Evolutionary conservation across 1,140 invertebrate species (phyloP).

Genomic region (Hylyphantes graminicola): DNA sequence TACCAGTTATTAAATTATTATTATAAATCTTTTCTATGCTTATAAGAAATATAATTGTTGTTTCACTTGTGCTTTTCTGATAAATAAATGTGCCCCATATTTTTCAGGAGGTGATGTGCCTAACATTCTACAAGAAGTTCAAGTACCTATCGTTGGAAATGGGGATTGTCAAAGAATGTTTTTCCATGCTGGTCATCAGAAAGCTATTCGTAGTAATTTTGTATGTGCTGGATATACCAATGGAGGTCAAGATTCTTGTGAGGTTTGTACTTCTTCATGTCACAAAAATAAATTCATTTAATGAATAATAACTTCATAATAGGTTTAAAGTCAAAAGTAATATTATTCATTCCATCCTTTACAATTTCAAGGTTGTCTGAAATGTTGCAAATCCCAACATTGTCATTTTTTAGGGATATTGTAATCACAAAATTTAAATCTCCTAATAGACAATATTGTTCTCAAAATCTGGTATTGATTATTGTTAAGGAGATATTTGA

Average conservation of each 20-base stretch:
- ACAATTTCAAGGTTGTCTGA: too few relatives aligned
- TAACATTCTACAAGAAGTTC: slow-evolving; percentile 88
- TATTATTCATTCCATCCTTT: too few relatives aligned
- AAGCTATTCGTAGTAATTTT: slow-evolving; percentile 88
- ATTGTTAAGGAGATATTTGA: too few relatives aligned
- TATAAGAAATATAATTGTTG: too few relatives aligned
- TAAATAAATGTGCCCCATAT: not conserved
- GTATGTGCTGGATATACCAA: slow-evolving; percentile 94
- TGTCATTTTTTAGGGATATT: too few relatives aligned
- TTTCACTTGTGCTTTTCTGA: not conserved
- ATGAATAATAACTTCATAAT: not conserved
- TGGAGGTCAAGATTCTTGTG: slow-evolving; percentile 92
- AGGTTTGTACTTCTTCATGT: slow-evolving; percentile 69
- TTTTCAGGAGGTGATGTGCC: slow-evolving; percentile 83
- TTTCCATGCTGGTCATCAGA: slow-evolving; percentile 85
- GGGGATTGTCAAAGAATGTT: slow-evolving; percentile 94
- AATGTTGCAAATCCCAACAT: too few relatives aligned
- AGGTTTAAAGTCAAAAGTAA: too few relatives aligned
- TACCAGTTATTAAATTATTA: too few relatives aligned
- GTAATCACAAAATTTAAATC: too few relatives aligned
- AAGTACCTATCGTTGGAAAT: slow-evolving; percentile 92
- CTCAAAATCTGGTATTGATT: too few relatives aligned
- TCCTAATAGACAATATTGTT: too few relatives aligned
- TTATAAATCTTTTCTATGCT: too few relatives aligned
- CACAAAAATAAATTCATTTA: not conserved